Evolutionary conservation across 2,888 invertebrate species (phyloP).

Genomic region (Eupelmus urozonus): DNA sequence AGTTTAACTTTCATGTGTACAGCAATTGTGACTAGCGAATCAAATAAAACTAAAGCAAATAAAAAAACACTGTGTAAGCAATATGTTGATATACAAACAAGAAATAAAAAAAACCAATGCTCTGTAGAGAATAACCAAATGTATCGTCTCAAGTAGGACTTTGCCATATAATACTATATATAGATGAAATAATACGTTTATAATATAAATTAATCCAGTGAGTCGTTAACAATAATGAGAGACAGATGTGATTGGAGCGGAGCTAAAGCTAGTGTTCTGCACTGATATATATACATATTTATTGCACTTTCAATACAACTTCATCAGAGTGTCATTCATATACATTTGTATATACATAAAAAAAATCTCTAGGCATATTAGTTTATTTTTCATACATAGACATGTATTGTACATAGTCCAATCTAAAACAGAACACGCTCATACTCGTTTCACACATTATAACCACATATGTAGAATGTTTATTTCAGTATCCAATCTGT

Average conservation of each 20-base stretch:
- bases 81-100: slow-evolving; percentile 27
- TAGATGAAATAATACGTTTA: slow-evolving; percentile 65
- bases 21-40: slow-evolving; percentile 76
- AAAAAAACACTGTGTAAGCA: slow-evolving; percentile 23
- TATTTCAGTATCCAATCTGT: slow-evolving; percentile 83
- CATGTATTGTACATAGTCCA: slow-evolving; percentile 76
- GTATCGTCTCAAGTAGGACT: slow-evolving; percentile 70
- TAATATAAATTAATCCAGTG: slow-evolving; percentile 70
- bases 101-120: slow-evolving; percentile 64
- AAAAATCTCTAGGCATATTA: slow-evolving; percentile 37
- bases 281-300: slow-evolving; percentile 45
- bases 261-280: slow-evolving; percentile 63
- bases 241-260: slow-evolving; percentile 77
- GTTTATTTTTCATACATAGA: slow-evolving; percentile 26
- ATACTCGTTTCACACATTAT: slow-evolving; percentile 73
- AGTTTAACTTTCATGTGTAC: slow-evolving; percentile 67
- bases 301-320: slow-evolving; percentile 39
- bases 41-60: slow-evolving; percentile 34
- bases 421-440: slow-evolving; percentile 70
- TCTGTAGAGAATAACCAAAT: slow-evolving; percentile 73
- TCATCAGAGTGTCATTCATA: slow-evolving; percentile 47
- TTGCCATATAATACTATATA: slow-evolving; percentile 59
- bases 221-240: slow-evolving; percentile 74
- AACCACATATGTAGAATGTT: slow-evolving; percentile 81
- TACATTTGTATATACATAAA: slow-evolving; percentile 56